phyloP scores from a whole-genome alignment of 2,888 invertebrate genomes.

The Sphaerophoria rueppellii region DNA sequence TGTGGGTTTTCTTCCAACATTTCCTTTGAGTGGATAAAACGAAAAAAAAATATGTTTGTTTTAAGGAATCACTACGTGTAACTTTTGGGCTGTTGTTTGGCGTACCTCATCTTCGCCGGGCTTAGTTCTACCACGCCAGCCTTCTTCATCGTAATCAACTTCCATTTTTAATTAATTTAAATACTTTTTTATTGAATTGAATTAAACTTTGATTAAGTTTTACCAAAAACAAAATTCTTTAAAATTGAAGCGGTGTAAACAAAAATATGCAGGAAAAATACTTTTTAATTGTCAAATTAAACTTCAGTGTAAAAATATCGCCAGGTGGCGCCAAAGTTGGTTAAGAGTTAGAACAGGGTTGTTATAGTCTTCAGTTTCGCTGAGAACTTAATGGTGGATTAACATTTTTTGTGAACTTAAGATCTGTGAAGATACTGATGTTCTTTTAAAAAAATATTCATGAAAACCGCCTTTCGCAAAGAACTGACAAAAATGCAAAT shows the following conservation, averaged over 20 bases:
- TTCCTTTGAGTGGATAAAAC: constrained; percentile 75
- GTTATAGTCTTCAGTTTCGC: background rate
- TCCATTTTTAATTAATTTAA: constrained; percentile 76
- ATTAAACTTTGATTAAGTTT: constrained; percentile 5
- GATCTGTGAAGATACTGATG: too few species aligned
- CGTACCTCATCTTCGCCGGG: constrained; percentile 74
- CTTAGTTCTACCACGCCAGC: constrained; percentile 78
- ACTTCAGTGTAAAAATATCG: constrained; percentile 25
- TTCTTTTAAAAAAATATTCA: too few species aligned
- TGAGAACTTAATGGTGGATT: too few species aligned
- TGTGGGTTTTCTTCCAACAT: constrained; percentile 90
- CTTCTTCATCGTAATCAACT: constrained; percentile 81
- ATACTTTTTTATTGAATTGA: background rate
- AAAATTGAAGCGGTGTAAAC: constrained; percentile 57
- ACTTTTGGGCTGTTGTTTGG: background rate
- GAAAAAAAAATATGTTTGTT: background rate
- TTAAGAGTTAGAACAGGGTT: constrained; percentile 24
- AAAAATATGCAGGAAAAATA: constrained; percentile 45
- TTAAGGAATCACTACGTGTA: background rate
- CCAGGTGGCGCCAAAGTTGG: constrained; percentile 6
- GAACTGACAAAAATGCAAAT: too few species aligned
- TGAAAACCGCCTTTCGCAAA: too few species aligned
- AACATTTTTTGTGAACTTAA: too few species aligned
- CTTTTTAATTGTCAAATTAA: constrained; percentile 42
- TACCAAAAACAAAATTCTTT: constrained; percentile 20